phyloP scores from a whole-genome alignment of 2,113 vertebrate genomes.

The Catharus minimus region DNA sequence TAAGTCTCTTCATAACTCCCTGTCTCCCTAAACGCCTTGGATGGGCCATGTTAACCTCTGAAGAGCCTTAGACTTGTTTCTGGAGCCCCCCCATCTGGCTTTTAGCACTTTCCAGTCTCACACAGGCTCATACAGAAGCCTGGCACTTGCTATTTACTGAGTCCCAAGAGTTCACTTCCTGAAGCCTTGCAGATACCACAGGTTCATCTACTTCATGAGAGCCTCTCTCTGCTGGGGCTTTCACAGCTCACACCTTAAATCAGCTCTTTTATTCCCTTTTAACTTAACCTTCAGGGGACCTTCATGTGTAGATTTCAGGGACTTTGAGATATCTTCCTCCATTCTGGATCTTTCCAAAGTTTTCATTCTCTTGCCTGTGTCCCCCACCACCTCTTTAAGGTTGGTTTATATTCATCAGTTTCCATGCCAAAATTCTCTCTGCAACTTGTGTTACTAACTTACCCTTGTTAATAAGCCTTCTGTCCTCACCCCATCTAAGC shows the following conservation, averaged over 20 bases:
- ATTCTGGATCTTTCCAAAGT: not conserved
- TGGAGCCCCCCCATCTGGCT: not conserved
- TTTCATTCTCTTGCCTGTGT: not conserved
- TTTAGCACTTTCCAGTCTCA: not conserved
- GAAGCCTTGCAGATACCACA: not conserved
- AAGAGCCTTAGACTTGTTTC: not conserved
- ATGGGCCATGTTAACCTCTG: not conserved
- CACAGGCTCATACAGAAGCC: not conserved
- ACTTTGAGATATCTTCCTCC: not conserved
- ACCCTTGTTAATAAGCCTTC: not conserved
- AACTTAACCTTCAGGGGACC: not conserved
- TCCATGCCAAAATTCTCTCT: not conserved
- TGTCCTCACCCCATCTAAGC: not conserved
- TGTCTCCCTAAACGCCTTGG: not conserved
- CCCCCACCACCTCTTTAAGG: not conserved
- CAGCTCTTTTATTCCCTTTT: not conserved
- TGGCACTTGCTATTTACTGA: not conserved
- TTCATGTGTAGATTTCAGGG: not conserved
- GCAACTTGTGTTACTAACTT: not conserved
- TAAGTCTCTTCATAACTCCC: not conserved
- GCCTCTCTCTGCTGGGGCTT: not conserved
- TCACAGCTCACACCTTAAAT: not conserved
- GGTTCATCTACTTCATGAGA: not conserved
- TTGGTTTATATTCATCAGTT: not conserved
- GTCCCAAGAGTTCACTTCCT: not conserved